Evolutionary conservation across 2,113 vertebrate genomes (phyloP).

Genomic region (Sebastes fasciatus): DNA sequence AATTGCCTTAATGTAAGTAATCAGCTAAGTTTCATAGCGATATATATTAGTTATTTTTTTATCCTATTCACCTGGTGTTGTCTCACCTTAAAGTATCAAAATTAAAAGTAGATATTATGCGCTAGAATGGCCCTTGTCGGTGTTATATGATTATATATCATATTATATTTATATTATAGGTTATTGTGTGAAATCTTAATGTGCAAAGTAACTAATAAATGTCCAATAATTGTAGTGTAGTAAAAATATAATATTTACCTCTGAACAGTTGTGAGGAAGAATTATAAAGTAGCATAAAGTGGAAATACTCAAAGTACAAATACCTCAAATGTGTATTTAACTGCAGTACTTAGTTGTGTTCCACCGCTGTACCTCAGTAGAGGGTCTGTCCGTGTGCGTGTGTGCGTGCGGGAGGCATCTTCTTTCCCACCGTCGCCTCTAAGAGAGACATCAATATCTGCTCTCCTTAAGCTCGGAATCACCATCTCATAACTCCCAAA

Average conservation of each 20-base stretch:
- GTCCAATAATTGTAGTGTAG: neutral
- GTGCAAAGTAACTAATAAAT: neutral
- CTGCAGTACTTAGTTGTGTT: neutral
- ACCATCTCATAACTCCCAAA: slow-evolving; percentile 55
- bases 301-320: neutral
- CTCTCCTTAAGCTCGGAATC: slow-evolving; percentile 35
- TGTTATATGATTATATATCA: neutral
- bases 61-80: too few relatives aligned
- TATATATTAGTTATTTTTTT: too few relatives aligned
- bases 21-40: too few relatives aligned
- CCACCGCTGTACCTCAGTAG: neutral
- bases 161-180: neutral
- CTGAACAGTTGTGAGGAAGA: neutral
- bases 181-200: neutral
- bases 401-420: slow-evolving; percentile 2
- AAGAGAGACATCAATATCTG: slow-evolving; percentile 46
- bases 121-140: neutral
- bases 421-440: slow-evolving; percentile 46
- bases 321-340: neutral
- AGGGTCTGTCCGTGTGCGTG: neutral
- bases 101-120: neutral
- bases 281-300: neutral
- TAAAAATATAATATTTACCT: neutral
- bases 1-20: too few relatives aligned
- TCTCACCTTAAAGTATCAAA: neutral